Evolutionary conservation across 2,113 vertebrate species (phyloP).

Genomic region (Sula dactylatra): DNA sequence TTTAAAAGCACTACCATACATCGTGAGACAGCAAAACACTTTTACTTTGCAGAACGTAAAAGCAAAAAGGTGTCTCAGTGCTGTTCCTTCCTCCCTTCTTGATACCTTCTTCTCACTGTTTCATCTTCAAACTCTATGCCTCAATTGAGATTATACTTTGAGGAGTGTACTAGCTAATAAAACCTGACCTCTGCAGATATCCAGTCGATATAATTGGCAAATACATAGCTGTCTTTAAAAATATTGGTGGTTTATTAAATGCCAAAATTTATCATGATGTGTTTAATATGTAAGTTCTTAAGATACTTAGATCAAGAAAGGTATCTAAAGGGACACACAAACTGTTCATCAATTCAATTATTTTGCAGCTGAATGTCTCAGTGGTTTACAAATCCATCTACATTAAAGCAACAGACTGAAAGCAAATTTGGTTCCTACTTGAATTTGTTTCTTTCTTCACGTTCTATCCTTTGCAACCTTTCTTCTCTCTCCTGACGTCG

Average conservation of each 20-base stretch:
- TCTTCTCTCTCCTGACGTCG: slow-evolving; percentile 91
- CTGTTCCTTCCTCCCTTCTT: not conserved
- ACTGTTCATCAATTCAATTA: not conserved
- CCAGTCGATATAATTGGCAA: not conserved
- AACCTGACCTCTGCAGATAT: not conserved
- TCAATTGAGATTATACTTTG: not conserved
- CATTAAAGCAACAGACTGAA: not conserved
- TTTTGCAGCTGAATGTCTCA: not conserved
- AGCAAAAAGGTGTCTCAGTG: not conserved
- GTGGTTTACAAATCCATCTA: not conserved
- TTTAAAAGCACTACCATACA: not conserved
- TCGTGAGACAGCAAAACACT: not conserved
- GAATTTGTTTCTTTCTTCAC: slow-evolving; percentile 93
- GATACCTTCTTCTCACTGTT: not conserved
- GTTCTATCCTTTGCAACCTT: slow-evolving; percentile 92
- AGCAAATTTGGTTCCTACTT: slow-evolving; percentile 77
- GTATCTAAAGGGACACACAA: not conserved
- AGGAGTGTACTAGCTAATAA: not conserved
- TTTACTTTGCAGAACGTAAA: not conserved
- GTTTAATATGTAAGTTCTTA: not conserved
- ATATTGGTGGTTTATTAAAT: not conserved
- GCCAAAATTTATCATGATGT: not conserved
- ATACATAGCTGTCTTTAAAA: not conserved
- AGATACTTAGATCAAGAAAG: not conserved
- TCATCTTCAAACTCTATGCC: not conserved